A percentile compares a stretch with the other conserved stretches of the same genome.
phyloP scores from a whole-genome alignment of 2,113 vertebrate species.

The Callaeas wilsoni region DNA sequence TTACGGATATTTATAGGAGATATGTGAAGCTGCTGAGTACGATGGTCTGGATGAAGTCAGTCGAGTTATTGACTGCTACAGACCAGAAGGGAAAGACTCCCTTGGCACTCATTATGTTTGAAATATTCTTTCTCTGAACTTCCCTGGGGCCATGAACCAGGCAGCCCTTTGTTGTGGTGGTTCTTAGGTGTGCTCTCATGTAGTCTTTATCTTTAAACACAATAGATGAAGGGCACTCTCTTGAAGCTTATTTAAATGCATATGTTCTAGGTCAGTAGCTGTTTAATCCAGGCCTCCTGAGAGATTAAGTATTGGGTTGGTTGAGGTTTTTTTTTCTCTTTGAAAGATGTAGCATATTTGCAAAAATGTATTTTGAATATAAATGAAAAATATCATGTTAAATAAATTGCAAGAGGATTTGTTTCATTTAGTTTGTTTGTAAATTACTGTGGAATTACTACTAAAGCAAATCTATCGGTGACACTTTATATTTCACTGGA shows the following conservation, averaged over 20 bases:
- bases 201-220: not conserved
- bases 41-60: not conserved
- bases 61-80: not conserved
- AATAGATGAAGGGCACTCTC: not conserved
- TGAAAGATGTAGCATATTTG: not conserved
- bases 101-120: not conserved
- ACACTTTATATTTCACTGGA: conserved; percentile 25
- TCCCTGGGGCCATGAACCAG: not conserved
- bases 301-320: not conserved
- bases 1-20: not conserved
- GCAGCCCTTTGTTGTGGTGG: not conserved
- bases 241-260: not conserved
- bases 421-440: conserved; percentile 6
- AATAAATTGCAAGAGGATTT: conserved; percentile 25
- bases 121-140: not conserved
- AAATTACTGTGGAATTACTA: not conserved
- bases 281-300: not conserved
- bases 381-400: not conserved
- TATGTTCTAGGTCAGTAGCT: not conserved
- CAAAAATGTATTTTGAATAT: not conserved
- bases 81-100: not conserved
- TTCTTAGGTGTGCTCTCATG: not conserved
- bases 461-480: not conserved
- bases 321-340: not conserved
- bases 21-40: not conserved